Evolutionary conservation across 2,888 invertebrate species (phyloP), one percentile per base, ranked within the genome.

Genomic region (Eristalis arbustorum): DNA sequence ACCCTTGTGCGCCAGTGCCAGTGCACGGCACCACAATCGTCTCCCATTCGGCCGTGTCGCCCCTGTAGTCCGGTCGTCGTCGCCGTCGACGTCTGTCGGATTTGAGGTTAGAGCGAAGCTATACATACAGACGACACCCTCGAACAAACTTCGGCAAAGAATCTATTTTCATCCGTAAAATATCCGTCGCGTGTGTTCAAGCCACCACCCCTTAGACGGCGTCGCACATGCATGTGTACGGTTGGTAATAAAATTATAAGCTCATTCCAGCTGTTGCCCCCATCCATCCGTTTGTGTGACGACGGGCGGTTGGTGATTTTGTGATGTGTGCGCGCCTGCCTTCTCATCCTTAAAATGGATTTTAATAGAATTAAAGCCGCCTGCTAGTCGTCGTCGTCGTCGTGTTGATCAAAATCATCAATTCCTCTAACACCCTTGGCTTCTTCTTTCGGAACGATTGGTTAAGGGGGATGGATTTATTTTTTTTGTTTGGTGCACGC

Each of bases 221-320:
- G 31, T 31, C 31, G 10, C 10, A 31, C 1, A 31, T 67, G 56
- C 64, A 37, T 59, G 28, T 18, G 59, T 28, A 61, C 61, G 57
- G 66, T 61, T 73, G 85, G 83, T 79, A 83, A 87, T 87, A 83
- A 83, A 87, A 87, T 87, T 87, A 87, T 87, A 87, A 87, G 87
- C 83, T 78, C 75, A 83, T 83, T 87, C 83, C 78, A 87, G 74
- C 82, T 87, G 85, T 78, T 68, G 64, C 68, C 71, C 73, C 23
- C 49, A 18, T 8, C 49, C 49, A n/a, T n/a, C n/a, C n/a, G n/a
- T 8, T 18, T 5, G 49, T n/a, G 18, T 10, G 34, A 34, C 31
- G 1, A 23, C 49, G 37, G 49, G 11, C 13, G 37, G 37, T 37
- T 37, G 37, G 37, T 37, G 37, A 37, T 37, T 75, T 66, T 4